Percentiles rank a stretch among this genome's conserved stretches.
These are phyloP conservation scores for Phytoseiulus persimilis DNA, from an alignment of 2,888 invertebrate species.

Conservation along the genomic window DNA sequence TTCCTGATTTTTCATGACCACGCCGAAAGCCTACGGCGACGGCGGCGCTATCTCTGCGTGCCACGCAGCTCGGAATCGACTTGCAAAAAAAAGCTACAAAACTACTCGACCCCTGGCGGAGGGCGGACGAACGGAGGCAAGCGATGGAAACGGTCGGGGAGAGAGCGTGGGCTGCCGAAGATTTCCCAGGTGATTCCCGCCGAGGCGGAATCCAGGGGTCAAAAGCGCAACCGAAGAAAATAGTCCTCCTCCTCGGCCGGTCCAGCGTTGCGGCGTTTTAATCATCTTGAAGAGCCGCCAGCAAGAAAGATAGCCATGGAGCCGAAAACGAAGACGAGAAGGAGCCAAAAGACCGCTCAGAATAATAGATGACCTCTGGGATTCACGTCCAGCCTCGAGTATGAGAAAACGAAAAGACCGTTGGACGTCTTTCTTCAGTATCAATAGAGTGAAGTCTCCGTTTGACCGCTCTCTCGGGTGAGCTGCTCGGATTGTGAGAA, in stretches of 20 bases:
- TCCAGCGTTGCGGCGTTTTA: constrained; percentile 10
- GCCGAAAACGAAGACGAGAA: background rate
- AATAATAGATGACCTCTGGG: constrained; percentile 39
- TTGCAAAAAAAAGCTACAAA: background rate
- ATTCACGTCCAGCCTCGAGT: background rate
- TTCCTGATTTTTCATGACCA: background rate
- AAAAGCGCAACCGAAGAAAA: background rate
- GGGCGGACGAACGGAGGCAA: background rate
- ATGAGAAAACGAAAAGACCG: background rate
- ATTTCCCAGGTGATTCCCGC: constrained; percentile 38
- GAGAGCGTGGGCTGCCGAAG: background rate
- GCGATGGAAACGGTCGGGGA: background rate
- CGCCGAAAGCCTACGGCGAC: background rate
- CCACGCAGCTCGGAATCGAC: background rate
- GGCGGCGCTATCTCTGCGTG: background rate
- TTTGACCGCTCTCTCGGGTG: background rate
- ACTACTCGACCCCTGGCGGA: background rate
- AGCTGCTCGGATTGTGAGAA: background rate
- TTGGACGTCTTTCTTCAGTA: background rate
- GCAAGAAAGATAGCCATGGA: background rate
- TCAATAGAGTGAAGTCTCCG: background rate
- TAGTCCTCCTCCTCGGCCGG: constrained; percentile 8
- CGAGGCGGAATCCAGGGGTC: background rate
- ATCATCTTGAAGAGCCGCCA: constrained; percentile 38
- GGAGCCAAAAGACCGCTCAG: background rate